Conservation (phyloP, 2,888 invertebrate genomes). For the Mactromeris polynyma region DNA sequence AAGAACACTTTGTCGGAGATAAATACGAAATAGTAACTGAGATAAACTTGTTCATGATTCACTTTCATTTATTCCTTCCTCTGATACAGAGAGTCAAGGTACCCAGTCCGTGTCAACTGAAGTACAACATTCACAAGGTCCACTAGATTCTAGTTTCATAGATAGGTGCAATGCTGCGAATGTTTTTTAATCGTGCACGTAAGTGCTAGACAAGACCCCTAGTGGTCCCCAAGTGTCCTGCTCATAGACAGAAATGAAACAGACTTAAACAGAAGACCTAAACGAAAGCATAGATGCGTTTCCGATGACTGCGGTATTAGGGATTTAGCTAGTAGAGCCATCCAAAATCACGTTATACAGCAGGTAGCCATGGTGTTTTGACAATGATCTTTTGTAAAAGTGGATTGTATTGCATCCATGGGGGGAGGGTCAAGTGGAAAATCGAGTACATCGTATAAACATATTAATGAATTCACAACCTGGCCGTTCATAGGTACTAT, state of each 20-base stretch:
- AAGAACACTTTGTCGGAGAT: too few species aligned
- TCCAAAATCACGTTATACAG: conserved; percentile 5
- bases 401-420: conserved; percentile 6
- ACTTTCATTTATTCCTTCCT: too few species aligned
- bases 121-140: too few species aligned
- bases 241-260: conserved; percentile 21
- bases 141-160: too few species aligned
- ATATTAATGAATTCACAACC: too few species aligned
- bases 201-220: background rate
- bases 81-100: too few species aligned
- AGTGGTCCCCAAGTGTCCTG: conserved; percentile 23
- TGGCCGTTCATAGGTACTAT: conserved; percentile 18
- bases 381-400: background rate
- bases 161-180: too few species aligned
- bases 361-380: background rate
- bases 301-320: conserved; percentile 40
- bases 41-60: too few species aligned
- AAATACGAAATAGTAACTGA: too few species aligned
- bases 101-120: too few species aligned
- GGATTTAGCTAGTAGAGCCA: conserved; percentile 14
- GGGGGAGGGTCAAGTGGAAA: background rate
- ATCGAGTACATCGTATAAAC: too few species aligned
- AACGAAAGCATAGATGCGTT: conserved; percentile 18
- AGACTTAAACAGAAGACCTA: conserved; percentile 1
- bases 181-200: too few species aligned